Conservation (phyloP, 2,113 vertebrate genomes). For the Nothocercus nigrocapillus region DNA sequence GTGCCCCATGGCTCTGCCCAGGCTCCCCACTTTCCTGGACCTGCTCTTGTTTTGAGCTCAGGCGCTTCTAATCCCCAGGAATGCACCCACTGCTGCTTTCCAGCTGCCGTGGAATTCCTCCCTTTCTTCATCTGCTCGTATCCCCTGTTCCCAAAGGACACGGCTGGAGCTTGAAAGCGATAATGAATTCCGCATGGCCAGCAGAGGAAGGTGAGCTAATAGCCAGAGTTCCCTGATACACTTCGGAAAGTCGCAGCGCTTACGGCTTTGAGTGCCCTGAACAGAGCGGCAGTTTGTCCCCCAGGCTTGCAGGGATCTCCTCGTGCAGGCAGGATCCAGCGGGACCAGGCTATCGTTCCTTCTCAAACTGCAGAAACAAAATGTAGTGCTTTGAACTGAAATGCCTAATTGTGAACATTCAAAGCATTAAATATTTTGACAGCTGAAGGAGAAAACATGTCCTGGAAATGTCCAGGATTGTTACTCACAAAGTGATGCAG, state of each 20-base stretch:
- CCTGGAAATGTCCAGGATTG: conserved; percentile 50
- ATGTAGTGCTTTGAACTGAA: not conserved
- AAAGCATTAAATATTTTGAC: conserved; percentile 56
- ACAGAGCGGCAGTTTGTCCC: not conserved
- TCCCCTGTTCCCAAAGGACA: not conserved
- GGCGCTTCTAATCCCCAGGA: not conserved
- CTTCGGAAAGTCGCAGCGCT: not conserved
- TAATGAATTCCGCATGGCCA: not conserved
- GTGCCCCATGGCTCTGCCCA: not conserved
- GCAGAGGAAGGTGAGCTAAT: not conserved
- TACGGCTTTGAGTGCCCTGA: not conserved
- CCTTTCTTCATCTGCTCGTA: not conserved
- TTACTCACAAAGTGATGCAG: conserved; percentile 18
- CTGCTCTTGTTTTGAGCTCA: not conserved
- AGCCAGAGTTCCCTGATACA: not conserved
- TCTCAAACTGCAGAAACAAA: conserved; percentile 13
- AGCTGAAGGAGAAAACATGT: conserved; percentile 25
- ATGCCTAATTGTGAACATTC: conserved; percentile 39
- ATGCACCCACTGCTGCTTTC: not conserved
- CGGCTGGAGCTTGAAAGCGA: not conserved
- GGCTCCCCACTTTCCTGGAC: not conserved
- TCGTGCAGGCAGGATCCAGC: not conserved
- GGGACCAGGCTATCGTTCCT: not conserved
- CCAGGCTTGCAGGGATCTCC: not conserved
- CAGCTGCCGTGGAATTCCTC: not conserved